Base-by-base conservation (phyloP, 2,797 vertebrate genomes). In the Anabacerthia variegaticeps region DNA sequence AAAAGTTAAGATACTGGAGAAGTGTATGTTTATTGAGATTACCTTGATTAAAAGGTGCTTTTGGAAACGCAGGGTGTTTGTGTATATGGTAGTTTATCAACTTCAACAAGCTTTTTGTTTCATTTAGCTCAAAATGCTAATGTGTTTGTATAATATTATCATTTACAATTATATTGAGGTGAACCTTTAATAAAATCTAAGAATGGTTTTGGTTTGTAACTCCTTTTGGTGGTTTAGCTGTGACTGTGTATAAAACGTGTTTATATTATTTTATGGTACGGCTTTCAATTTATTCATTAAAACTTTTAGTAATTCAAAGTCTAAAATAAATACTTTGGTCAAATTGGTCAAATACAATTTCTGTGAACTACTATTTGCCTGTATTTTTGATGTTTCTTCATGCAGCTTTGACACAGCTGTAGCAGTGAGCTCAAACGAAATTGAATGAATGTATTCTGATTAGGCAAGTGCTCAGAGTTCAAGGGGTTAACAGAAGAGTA, bases 331-430 rank as follows among this genome's bases (percentile, higher is more conserved):
- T 88, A 80, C 9, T 46, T 37, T 41, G 41, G 5, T 87, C 3
- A 27, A 0, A 3, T 84, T 46, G 34, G 3, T 88, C 0, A 0
- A 26, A 5, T 51, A 7, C 68, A n/a, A 44, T 84, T 43, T 34
- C 13, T 41, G 6, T 14, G n/a, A 83, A 55, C 12, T 63, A 13
- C n/a, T 82, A 14, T 48, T 56, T 82, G 18, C 30, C 37, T 67
- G 30, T 37, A 32, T 51, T 49, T 92, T 49, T 81, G 72, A 43
- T 4, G 8, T 84, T 72, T 78, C 37, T 84, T 72, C 0, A 0
- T 54, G 27, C 19, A 26, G 72, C 41, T 67, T 16, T 61, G 34
- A 61, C 13, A 11, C 49, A 73, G 28, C 30, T 69, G 5, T 66
- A 24, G 59, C 78, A 41, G n/a, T n/a, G 48, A 81, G 24, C 32